Base-by-base conservation (phyloP, 2,113 vertebrate species). In the Chionis minor region DNA sequence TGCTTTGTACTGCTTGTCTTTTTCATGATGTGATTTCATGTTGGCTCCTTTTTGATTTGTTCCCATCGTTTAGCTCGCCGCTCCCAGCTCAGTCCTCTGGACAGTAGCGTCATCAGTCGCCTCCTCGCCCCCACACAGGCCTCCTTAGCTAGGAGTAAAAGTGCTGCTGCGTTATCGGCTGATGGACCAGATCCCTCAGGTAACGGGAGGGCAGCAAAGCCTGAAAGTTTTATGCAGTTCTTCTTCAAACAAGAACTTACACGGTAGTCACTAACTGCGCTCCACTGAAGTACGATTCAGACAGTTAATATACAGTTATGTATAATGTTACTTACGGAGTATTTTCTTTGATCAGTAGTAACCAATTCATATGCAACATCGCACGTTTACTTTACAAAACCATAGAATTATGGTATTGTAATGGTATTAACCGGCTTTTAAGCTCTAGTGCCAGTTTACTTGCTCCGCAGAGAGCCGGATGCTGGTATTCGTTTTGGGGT, bases 131-230 rank as follows among this genome's bases (percentile, higher is more conserved):
- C 99, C 95, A 99, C 99, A 95, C 98, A 99, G 98, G 98, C 98
- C 62, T 99, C 99, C 93, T 97, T 99, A 98, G 99, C 99, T 98
- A 99, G 98, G 98, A 99, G 99, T 98, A 99, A 99, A 99, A 99
- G 99, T 84, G 98, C 98, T 95, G 98, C 98, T 82, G 96, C 98
- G 90, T 98, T 99, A 62, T 98, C 98, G 72, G 97, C 98, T 88
- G 98, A 99, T 97, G 98, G 98, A 98, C 98, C 98, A 95, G 97
- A 99, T 94, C 95, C 96, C 95, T 95, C 98, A 99, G 99, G 99
- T 99, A 99, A 99, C 97, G 95, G 89, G 86, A 92, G 63, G 96
- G 61, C 86, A 87, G 78, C 73, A 88, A 94, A 95, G 51, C 89
- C 90, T 90, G 55, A 17, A 52, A 81, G 54, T 86, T 70, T 59